Evolutionary conservation across 2,797 vertebrate species (phyloP).

Genomic region (Myioborus miniatus): DNA sequence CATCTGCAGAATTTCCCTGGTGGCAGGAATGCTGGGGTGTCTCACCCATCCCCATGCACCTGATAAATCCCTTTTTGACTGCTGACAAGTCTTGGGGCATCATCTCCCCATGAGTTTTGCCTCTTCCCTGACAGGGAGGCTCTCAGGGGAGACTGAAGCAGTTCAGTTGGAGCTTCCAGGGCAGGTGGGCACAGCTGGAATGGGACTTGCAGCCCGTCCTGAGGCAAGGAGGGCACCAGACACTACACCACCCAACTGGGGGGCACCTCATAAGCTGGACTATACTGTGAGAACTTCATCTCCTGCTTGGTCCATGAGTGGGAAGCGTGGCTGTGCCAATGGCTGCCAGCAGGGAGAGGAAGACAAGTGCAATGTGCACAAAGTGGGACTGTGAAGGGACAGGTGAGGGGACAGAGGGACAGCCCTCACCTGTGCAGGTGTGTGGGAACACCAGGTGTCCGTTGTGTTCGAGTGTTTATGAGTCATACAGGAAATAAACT

Average conservation of each 20-base stretch:
- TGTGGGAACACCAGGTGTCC: background rate
- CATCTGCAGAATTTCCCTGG: background rate
- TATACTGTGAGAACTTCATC: background rate
- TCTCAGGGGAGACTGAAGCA: background rate
- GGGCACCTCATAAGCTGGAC: background rate
- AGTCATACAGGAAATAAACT: constrained; percentile 43
- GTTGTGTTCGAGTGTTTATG: constrained; percentile 19
- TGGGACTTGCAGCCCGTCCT: background rate
- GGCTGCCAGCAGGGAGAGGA: background rate
- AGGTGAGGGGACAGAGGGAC: background rate
- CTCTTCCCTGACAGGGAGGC: background rate
- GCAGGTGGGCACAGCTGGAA: background rate
- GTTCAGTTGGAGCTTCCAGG: background rate
- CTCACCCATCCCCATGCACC: background rate
- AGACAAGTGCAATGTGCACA: background rate
- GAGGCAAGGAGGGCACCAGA: background rate
- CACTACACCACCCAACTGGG: constrained; percentile 10
- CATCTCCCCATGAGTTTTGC: background rate
- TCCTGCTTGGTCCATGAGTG: background rate
- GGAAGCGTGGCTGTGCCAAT: background rate
- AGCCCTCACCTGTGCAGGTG: background rate
- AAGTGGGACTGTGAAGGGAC: background rate
- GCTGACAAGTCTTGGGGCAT: background rate
- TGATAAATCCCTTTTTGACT: background rate
- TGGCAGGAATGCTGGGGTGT: background rate